Evolutionary conservation across 2,113 vertebrate species (phyloP), one percentile per base, ranked within the genome.

Genomic region (Ovis canadensis): DNA sequence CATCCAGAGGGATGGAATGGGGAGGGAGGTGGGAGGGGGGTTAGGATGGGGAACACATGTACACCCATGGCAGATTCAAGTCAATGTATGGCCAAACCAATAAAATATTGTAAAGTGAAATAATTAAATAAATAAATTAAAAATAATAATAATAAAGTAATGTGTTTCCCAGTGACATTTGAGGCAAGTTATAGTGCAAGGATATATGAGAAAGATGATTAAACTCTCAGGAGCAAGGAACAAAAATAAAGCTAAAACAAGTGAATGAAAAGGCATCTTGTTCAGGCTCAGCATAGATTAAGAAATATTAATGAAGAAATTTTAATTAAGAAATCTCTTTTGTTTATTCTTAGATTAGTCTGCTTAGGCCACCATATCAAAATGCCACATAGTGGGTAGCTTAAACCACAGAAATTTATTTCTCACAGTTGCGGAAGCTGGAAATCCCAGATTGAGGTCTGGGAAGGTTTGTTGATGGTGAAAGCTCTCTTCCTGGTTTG

Each of bases 251-350:
- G 33, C 83, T 87, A 92, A 95, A 78, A 88, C 54, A 36, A 91
- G 17, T 89, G 6, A 23, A 85, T 93, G 54, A 64, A 90, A 82
- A 87, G 83, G 12, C 62, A 29, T 3, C 6, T 60, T 80, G 11
- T 59, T 92, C 62, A 96, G 74, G 23, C 45, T 87, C 48, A 84
- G 54, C 8, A 80, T 33, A 86, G 87, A 90, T 87, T 67, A 83
- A 98, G 50, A 90, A 87, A 90, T 55, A 64, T 82, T 96, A 93
- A 82, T 82, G 45, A 93, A 89, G 52, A 54, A 82, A 81, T 36
- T 88, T 90, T 89, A 86, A 94, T 87, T 92, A 92, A 59, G 50
- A 90, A 92, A 45, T 16, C 5, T 86, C 7, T 92, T 21, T 17
- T 33, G 5, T 43, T 89, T 82, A 59, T 50, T 55, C 17, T 62